A percentile compares a stretch with the other conserved stretches of the same genome.
phyloP scores from a whole-genome alignment of 2,888 invertebrate genomes.

The Crepidodera aurea region DNA sequence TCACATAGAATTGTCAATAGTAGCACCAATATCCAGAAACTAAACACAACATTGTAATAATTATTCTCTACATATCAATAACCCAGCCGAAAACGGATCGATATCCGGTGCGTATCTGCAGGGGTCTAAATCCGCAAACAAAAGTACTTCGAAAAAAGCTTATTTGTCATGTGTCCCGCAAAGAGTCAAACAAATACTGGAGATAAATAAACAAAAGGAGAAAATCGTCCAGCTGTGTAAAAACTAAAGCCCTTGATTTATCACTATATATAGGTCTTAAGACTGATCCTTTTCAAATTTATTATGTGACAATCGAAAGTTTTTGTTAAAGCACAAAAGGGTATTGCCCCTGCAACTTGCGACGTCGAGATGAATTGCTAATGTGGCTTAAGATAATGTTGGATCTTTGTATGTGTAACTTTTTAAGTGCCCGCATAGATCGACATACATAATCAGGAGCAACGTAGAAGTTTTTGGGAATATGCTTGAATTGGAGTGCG shows the following conservation, averaged over 20 bases:
- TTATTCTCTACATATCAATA: background rate
- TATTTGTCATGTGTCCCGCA: constrained; percentile 28
- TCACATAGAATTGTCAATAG: too few species aligned
- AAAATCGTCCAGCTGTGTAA: constrained; percentile 24
- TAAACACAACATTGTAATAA: too few species aligned
- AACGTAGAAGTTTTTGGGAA: too few species aligned
- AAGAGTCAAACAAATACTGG: constrained; percentile 31
- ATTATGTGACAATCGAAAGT: constrained; percentile 27
- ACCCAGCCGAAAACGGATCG: background rate
- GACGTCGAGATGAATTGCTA: constrained; percentile 1
- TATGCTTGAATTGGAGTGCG: too few species aligned
- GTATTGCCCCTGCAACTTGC: background rate
- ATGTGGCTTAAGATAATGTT: background rate
- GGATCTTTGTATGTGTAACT: background rate
- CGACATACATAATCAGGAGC: too few species aligned
- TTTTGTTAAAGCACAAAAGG: constrained; percentile 13
- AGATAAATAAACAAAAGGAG: constrained; percentile 31
- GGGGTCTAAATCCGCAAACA: constrained; percentile 14
- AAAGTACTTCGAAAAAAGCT: constrained; percentile 26
- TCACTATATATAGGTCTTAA: constrained; percentile 21
- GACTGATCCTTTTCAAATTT: constrained; percentile 18
- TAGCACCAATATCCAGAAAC: too few species aligned
- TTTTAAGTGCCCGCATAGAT: background rate
- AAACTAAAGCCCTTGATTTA: constrained; percentile 37
- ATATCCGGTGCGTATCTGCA: constrained; percentile 1